Conservation (phyloP, 2,888 invertebrate genomes). For the Dicycla oo region DNA sequence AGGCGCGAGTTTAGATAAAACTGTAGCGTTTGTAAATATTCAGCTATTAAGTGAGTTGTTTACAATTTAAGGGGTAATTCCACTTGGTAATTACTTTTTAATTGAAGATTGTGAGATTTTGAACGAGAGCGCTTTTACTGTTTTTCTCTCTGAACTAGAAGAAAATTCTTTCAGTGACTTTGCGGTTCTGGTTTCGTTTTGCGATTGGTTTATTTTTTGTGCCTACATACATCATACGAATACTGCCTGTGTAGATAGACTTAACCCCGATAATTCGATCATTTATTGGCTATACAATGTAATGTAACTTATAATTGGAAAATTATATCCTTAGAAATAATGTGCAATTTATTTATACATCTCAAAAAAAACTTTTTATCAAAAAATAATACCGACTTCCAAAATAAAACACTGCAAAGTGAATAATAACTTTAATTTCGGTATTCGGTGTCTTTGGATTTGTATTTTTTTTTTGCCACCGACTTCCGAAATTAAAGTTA, state of each 20-base stretch:
- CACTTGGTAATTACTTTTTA: conserved; percentile 57
- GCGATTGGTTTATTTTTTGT: not conserved
- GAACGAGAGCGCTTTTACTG: conserved; percentile 21
- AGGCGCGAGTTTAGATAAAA: conserved; percentile 41
- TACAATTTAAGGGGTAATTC: conserved; percentile 51
- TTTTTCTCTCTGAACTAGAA: conserved; percentile 7
- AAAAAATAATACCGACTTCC: no score
- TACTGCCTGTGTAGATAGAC: not conserved
- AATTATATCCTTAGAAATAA: not conserved
- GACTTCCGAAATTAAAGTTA: no score
- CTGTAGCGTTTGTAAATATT: conserved; percentile 51
- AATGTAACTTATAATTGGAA: not conserved
- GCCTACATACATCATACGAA: not conserved
- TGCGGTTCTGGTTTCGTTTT: conserved; percentile 4
- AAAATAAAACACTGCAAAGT: no score
- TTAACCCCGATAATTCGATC: not conserved
- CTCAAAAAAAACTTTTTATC: no score
- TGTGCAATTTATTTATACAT: no score
- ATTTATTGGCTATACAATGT: not conserved
- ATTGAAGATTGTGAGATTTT: conserved; percentile 47
- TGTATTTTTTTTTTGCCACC: no score
- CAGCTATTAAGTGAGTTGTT: conserved; percentile 46
- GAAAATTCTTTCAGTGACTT: not conserved
- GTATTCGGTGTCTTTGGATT: no score
- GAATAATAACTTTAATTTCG: no score